Base-by-base conservation (phyloP, 2,888 invertebrate species). In the Hartigia nigra region DNA sequence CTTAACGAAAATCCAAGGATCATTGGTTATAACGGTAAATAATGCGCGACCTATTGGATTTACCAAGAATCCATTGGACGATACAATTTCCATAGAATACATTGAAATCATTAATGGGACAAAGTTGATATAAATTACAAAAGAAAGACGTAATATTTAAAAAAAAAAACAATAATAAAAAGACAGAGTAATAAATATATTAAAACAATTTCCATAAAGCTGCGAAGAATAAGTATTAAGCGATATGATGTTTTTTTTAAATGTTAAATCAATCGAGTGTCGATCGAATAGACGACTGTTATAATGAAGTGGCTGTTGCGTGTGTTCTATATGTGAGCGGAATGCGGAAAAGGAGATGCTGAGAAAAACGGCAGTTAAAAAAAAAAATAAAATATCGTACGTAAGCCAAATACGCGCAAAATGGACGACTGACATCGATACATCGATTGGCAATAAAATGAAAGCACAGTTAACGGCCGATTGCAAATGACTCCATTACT, bases 401-500 rank as follows among this genome's bases (percentile, higher is more conserved):
- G 55, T 55, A 55, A 55, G 55, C 55, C 55, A 23, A 55, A 23
- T 23, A 55, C 55, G 55, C 55, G 55, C 0, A 23, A 55, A 55
- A 55, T 55, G 55, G 23, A 55, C 2, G 9, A 55, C 23, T 23
- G 55, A 55, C 9, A 23, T 55, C 23, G 55, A 55, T 55, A 55
- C 9, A 55, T 23, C 55, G 23, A 2, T 55, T 55, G 55, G 9
- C 9, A 23, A 55, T 55, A 3, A 23, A 55, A 55, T 55, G 55
- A 55, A 55, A 55, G 55, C 55, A 55, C 55, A 72, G 72, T 34
- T 31, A 69, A 72, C 70, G 76, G 70, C 36, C 31, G 14, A 32
- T 32, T 76, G 14, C 23, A 12, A 39, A 55, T 36, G 55, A 31
- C 35, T 32, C 36, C 72, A 76, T 70, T 79, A 79, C 79, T 79